Percentiles rank a stretch among this genome's conserved stretches.
phyloP scores from a whole-genome alignment of 2,888 invertebrate species.

The Idaea straminata region DNA sequence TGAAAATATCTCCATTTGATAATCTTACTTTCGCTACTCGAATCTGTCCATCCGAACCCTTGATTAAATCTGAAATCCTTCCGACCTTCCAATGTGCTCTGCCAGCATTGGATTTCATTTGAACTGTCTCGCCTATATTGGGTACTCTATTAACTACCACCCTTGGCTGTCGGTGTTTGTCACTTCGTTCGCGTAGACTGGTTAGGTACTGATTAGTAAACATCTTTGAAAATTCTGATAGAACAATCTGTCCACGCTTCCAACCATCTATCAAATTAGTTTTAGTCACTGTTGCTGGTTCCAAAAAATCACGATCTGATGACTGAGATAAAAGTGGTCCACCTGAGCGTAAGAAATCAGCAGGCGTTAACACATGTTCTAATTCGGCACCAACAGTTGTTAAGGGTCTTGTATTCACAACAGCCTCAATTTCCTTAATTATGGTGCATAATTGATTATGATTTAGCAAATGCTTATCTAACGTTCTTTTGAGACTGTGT shows the following conservation, averaged over 20 bases:
- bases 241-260: conserved; percentile 15
- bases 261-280: conserved; percentile 18
- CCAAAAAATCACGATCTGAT: neutral
- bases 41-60: conserved; percentile 15
- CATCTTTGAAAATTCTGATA: conserved; percentile 26
- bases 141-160: conserved; percentile 10
- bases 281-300: conserved; percentile 13
- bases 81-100: conserved; percentile 23
- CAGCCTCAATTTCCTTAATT: conserved; percentile 19
- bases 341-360: conserved; percentile 11
- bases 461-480: neutral
- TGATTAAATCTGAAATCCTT: conserved; percentile 13
- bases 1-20: conserved; percentile 1
- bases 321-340: neutral
- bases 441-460: conserved; percentile 12
- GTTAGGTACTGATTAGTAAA: conserved; percentile 17
- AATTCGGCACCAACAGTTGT: conserved; percentile 12
- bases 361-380: conserved; percentile 10
- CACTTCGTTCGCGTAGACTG: conserved; percentile 13
- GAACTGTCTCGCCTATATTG: conserved; percentile 16
- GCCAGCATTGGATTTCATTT: conserved; percentile 17
- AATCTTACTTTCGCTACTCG: conserved; percentile 21
- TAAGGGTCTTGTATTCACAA: conserved; percentile 17
- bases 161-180: conserved; percentile 14
- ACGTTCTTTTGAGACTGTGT: conserved; percentile 7